Percentiles rank a stretch among this genome's conserved stretches.
phyloP scores from a whole-genome alignment of 2,113 vertebrate species.

The Peromyscus maniculatus region DNA sequence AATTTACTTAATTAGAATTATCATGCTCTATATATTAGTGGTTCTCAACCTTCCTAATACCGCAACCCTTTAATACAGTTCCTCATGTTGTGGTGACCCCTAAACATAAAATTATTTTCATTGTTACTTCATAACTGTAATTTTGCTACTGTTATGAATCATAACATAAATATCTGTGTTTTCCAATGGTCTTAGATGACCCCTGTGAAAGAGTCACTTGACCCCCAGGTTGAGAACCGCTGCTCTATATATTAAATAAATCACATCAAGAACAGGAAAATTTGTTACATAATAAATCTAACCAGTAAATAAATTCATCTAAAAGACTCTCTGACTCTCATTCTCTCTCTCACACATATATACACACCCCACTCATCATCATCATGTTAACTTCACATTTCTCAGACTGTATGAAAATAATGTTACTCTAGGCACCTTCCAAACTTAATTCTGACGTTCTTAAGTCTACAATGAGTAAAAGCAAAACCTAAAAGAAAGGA shows the following conservation, averaged over 20 bases:
- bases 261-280: conserved; percentile 31
- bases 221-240: neutral
- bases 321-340: neutral
- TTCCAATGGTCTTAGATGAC: neutral
- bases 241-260: neutral
- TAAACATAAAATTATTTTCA: neutral
- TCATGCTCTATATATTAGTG: neutral
- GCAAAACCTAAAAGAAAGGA: conserved; percentile 7
- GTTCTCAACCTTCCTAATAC: neutral
- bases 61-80: neutral
- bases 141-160: neutral
- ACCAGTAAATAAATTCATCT: conserved; percentile 4
- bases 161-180: neutral
- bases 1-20: conserved; percentile 61
- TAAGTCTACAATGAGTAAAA: conserved; percentile 5
- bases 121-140: neutral
- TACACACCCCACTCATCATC: neutral
- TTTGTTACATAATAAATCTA: conserved; percentile 22
- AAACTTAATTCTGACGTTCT: conserved; percentile 21
- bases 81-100: neutral
- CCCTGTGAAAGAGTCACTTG: too few species aligned
- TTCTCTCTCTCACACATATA: neutral
- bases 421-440: neutral
- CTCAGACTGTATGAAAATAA: conserved; percentile 60
- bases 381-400: conserved; percentile 41